Base-by-base conservation (phyloP, 2,888 invertebrate species). In the Xanthia togata region DNA sequence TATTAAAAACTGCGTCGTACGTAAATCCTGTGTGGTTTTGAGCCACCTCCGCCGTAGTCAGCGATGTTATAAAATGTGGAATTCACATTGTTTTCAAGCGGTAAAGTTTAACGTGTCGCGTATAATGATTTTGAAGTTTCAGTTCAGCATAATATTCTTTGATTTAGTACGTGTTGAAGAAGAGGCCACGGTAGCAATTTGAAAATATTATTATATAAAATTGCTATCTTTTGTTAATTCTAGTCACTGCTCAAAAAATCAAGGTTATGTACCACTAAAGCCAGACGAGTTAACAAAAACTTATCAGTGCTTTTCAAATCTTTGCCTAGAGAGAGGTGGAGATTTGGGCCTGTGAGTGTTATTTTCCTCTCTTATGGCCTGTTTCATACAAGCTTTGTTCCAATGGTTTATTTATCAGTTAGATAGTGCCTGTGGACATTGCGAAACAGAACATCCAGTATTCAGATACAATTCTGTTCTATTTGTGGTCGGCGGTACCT, bases 401-500 rank as follows among this genome's bases (percentile, higher is more conserved):
- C 35, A 20, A 20, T 35, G 2, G n/a, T 35, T 44, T 47, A 23
- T 69, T 44, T 72, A 57, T n/a, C 20, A n/a, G n/a, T 35, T 23
- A 74, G 38, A 60, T 31, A 31, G 59, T 23, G 26, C 8, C 41
- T n/a, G 20, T 38, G 57, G 20, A 55, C 68, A 55, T 38, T n/a
- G n/a, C 3, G 20, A 68, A 68, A 38, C 17, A 59, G 35, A 35
- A 9, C 68, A 23, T 11, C 17, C 6, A 38, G 35, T 35, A 59
- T 44, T 31, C 26, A 23, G 59, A 23, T 41, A 63, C 55, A 57
- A 57, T 67, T 65, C 14, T 57, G 35, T 77, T 47, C n/a, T 70
- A 59, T 63, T 70, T 83, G 79, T 75, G 83, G 71, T 70, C 14
- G 60, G 38, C 6, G 60, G 78, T 55, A 44, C n/a, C n/a, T n/a